Percentiles rank a stretch among this genome's conserved stretches.
These are phyloP conservation scores for Tiliacea citrago DNA, from an alignment of 2,888 invertebrate species.

Conservation along the genomic window DNA sequence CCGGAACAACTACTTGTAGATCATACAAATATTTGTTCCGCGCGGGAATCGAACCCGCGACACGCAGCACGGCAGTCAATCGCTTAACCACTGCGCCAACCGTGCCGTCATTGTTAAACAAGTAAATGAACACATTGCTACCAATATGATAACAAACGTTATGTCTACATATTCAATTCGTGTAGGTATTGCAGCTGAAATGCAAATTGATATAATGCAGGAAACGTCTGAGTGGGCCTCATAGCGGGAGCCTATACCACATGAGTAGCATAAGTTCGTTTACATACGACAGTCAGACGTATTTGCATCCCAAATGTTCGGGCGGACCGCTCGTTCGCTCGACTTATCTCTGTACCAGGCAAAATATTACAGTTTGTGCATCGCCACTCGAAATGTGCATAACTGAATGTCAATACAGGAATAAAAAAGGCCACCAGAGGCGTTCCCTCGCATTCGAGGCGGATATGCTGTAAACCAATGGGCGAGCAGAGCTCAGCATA, in stretches of 20 bases:
- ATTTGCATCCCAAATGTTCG: conserved; percentile 90
- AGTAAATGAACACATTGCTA: conserved; percentile 56
- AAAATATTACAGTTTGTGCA: conserved; percentile 90
- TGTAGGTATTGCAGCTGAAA: conserved; percentile 82
- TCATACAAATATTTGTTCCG: too few relatives aligned
- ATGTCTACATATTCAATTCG: conserved; percentile 61
- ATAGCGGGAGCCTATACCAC: conserved; percentile 88
- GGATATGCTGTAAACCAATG: conserved; percentile 89
- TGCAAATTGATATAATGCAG: conserved; percentile 91
- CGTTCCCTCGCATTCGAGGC: conserved; percentile 88
- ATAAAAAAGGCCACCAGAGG: conserved; percentile 89
- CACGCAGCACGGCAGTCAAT: too few relatives aligned
- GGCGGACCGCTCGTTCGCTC: conserved; percentile 83
- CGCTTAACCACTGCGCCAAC: too few relatives aligned
- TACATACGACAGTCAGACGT: conserved; percentile 89
- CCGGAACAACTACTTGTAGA: too few relatives aligned
- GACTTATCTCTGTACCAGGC: conserved; percentile 87
- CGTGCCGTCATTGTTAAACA: conserved; percentile 27
- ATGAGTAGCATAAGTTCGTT: conserved; percentile 90
- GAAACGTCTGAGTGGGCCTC: conserved; percentile 91
- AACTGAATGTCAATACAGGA: conserved; percentile 90
- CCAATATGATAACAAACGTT: conserved; percentile 60
- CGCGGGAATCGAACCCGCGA: too few relatives aligned
- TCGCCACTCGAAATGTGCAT: conserved; percentile 89
- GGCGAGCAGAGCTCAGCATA: conserved; percentile 88